These are phyloP conservation scores for Crepidodera aurea DNA, from an alignment of 2,888 invertebrate genomes.

Conservation along the genomic window DNA sequence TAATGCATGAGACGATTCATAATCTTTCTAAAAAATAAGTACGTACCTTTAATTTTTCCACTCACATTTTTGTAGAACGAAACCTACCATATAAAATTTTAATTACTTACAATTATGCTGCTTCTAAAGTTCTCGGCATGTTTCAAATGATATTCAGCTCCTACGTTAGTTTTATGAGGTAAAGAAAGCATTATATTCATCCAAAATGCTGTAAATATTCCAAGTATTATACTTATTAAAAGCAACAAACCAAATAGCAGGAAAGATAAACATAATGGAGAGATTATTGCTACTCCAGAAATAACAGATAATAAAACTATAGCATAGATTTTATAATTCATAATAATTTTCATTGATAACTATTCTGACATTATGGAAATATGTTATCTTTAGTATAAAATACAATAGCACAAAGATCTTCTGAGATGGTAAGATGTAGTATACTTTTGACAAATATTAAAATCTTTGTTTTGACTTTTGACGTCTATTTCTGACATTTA, in stretches of 20 bases:
- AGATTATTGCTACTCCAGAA: constrained; percentile 39
- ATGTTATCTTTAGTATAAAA: too few relatives aligned
- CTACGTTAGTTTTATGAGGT: constrained; percentile 69
- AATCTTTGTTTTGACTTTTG: too few relatives aligned
- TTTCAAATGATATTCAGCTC: constrained; percentile 68
- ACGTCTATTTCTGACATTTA: too few relatives aligned
- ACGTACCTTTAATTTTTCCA: too few relatives aligned
- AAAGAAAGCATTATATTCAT: constrained; percentile 72
- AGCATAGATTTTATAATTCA: constrained; percentile 39
- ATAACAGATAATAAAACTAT: constrained; percentile 29
- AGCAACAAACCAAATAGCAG: constrained; percentile 49
- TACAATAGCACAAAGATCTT: too few relatives aligned
- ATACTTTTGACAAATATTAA: too few relatives aligned
- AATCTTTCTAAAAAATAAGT: constrained; percentile 53
- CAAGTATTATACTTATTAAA: constrained; percentile 52
- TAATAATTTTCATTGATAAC: too few relatives aligned
- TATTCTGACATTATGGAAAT: too few relatives aligned
- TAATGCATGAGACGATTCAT: constrained; percentile 45
- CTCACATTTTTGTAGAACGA: too few relatives aligned
- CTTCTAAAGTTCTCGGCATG: constrained; percentile 69
- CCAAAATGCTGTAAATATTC: constrained; percentile 65
- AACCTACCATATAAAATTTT: too few relatives aligned
- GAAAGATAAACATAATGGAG: constrained; percentile 51
- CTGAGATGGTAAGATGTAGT: too few relatives aligned
- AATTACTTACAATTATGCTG: constrained; percentile 69